Percentiles rank a stretch among this genome's conserved stretches.
These are phyloP conservation scores for Lycia hirtaria DNA, from an alignment of 2,888 invertebrate genomes.

Conservation along the genomic window DNA sequence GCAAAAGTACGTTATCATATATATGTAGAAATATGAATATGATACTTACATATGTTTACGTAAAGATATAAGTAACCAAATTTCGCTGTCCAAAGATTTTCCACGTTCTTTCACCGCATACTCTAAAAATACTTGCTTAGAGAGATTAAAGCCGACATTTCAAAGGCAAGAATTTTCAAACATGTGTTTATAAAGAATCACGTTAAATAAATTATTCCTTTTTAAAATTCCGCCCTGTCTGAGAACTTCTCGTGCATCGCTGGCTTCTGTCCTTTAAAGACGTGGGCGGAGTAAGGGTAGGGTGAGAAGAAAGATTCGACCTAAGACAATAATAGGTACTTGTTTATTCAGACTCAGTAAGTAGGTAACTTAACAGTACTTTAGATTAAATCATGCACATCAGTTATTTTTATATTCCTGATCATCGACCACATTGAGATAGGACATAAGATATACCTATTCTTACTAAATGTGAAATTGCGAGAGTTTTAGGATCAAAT, in stretches of 20 bases:
- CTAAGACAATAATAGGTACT: too few relatives aligned
- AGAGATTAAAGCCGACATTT: constrained; percentile 16
- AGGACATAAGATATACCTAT: too few relatives aligned
- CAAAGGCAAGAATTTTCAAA: constrained; percentile 17
- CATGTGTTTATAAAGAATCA: constrained; percentile 14
- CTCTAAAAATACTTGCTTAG: constrained; percentile 2
- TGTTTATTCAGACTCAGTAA: too few relatives aligned
- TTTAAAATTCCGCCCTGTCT: constrained; percentile 21
- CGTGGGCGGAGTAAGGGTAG: not conserved
- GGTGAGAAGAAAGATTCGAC: not conserved
- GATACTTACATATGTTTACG: not conserved
- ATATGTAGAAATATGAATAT: too few relatives aligned
- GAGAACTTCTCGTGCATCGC: constrained; percentile 23
- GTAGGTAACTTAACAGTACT: too few relatives aligned
- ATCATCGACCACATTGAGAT: too few relatives aligned
- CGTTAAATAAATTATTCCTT: constrained; percentile 19
- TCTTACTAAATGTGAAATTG: too few relatives aligned
- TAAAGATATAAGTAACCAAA: not conserved
- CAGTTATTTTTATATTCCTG: too few relatives aligned
- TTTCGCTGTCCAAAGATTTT: not conserved
- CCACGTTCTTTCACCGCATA: not conserved
- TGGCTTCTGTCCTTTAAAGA: constrained; percentile 23
- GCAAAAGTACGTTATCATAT: too few relatives aligned
- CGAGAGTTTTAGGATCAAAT: too few relatives aligned
- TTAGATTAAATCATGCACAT: too few relatives aligned